A percentile compares a stretch with the other conserved stretches of the same genome.
phyloP scores from a whole-genome alignment of 2,113 vertebrate genomes.

The Hippopotamus amphibius region DNA sequence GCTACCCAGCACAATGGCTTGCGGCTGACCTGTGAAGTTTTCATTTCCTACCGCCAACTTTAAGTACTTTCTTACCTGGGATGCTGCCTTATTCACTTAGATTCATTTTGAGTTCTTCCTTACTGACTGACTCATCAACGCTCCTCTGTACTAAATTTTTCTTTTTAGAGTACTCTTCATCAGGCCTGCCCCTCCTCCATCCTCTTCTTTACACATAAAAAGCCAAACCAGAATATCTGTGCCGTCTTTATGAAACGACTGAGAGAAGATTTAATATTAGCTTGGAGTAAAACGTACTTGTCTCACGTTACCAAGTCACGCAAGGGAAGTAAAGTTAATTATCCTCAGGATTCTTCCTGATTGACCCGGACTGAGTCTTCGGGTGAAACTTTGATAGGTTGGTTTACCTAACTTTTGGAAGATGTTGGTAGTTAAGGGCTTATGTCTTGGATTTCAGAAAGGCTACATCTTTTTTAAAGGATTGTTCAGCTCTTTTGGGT shows the following conservation, averaged over 20 bases:
- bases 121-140: neutral
- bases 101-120: neutral
- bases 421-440: neutral
- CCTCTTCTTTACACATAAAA: neutral
- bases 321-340: neutral
- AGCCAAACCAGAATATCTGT: neutral
- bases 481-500: constrained; percentile 30
- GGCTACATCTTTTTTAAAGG: neutral
- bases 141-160: neutral
- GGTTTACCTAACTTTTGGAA: constrained; percentile 23
- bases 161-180: neutral
- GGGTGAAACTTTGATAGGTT: neutral
- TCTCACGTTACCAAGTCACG: neutral
- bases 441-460: constrained; percentile 27
- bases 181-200: neutral
- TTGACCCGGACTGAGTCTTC: neutral
- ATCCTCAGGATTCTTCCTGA: neutral
- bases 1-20: constrained; percentile 21
- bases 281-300: constrained; percentile 39
- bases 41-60: constrained; percentile 21
- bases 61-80: neutral
- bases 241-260: neutral
- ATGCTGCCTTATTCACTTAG: neutral
- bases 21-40: constrained; percentile 46
- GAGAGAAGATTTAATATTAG: constrained; percentile 1